phyloP scores from a whole-genome alignment of 92 coral and sea anemone genomes.

The Zoanthus gigantus region DNA sequence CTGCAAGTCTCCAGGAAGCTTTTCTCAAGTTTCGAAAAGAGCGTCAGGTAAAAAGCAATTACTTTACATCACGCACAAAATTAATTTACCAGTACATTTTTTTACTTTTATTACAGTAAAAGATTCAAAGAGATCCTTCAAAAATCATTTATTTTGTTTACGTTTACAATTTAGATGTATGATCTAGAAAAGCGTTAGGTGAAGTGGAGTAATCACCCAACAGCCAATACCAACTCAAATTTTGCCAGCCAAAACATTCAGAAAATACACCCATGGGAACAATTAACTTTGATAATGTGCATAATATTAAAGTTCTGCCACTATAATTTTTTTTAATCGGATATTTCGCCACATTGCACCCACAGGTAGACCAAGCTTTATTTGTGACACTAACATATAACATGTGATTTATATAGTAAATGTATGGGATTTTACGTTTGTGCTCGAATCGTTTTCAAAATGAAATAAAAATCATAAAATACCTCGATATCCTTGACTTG shows the following conservation, averaged over 20 bases:
- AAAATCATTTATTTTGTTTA: neutral
- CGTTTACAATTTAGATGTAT: neutral
- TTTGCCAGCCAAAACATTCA: neutral
- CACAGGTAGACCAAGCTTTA: too few species aligned
- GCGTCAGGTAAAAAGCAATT: slow-evolving; percentile 74
- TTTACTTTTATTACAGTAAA: neutral
- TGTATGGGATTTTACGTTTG: too few species aligned
- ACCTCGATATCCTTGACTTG: too few species aligned
- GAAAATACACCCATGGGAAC: neutral
- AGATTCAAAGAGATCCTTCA: neutral
- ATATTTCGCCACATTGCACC: too few species aligned
- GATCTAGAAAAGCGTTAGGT: neutral
- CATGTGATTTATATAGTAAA: too few species aligned
- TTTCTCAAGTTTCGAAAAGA: slow-evolving; percentile 89
- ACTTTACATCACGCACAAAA: neutral
- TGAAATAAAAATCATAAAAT: too few species aligned
- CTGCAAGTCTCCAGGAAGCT: slow-evolving; percentile 84
- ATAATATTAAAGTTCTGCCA: too few species aligned
- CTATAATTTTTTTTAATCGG: too few species aligned
- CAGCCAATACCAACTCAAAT: neutral
- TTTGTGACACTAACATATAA: too few species aligned
- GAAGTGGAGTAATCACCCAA: neutral
- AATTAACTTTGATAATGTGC: neutral
- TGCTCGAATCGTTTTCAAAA: too few species aligned
- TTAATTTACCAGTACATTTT: too few species aligned